Evolutionary conservation across 2,113 vertebrate species (phyloP), one percentile per base, ranked within the genome.

Genomic region (Plectropomus leopardus): DNA sequence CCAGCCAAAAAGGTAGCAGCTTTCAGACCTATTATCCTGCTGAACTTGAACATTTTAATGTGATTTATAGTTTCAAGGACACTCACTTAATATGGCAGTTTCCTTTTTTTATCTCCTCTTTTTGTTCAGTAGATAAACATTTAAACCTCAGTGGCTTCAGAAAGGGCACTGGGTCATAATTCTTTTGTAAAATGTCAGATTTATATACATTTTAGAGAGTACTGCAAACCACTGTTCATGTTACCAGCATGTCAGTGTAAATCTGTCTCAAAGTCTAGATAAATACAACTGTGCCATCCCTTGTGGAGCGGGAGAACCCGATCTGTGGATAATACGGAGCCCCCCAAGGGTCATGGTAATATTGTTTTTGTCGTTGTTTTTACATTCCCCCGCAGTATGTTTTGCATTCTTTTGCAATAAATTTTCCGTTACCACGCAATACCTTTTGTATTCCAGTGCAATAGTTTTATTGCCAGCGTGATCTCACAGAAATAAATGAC

Each of bases 21-120:
- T 71, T 57, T 36, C 23, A 63, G 36, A 55, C 6, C 19, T 19
- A 80, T 61, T 77, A 78, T 48, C 54, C 44, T 5, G 17, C 51
- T 47, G 54, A 65, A 63, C 14, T 26, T 53, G 14, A 44, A 50
- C 10, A 9, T 67, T 72, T 61, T 32, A 28, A 55, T 57, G 14
- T 47, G 61, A 30, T 40, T 24, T 60, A n/a, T 40, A 11, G 59
- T 59, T 75, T 51, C 50, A 45, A 72, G 42, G 50, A 58, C 19
- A 40, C 60, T 8, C 3, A 21, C 48, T 59, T 63, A n/a, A 54
- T 19, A 9, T 0, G 1, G 21, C 24, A 32, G 23, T 65, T 47
- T 66, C 10, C 23, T 6, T 40, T 51, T 67, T 6, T 36, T 34
- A 4, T 28, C 40, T 16, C 8, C 13, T 15, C 21, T 23, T 69